A percentile compares a stretch with the other conserved stretches of the same genome.
Conservation (phyloP, 2,113 vertebrate genomes). For the Cacatua alba region DNA sequence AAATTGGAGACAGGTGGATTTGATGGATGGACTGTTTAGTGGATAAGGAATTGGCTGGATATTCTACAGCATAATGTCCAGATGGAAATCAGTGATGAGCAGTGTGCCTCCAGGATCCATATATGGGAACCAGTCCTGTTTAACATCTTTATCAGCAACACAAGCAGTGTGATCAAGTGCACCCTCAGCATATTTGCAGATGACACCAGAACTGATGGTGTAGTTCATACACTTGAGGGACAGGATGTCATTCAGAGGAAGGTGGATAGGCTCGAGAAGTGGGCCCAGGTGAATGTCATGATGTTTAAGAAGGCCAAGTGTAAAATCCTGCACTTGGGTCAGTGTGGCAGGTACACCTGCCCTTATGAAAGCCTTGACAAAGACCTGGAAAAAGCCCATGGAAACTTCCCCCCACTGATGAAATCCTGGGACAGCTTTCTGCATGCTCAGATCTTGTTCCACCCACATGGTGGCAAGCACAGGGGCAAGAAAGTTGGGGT, state of each 20-base stretch:
- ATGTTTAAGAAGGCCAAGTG: neutral
- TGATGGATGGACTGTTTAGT: neutral
- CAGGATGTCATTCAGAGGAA: neutral
- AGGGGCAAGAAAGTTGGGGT: neutral
- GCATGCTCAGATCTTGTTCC: neutral
- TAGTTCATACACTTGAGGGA: neutral
- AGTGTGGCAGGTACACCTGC: neutral
- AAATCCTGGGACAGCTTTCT: neutral
- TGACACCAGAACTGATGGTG: neutral
- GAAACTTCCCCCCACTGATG: neutral
- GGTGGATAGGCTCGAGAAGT: neutral
- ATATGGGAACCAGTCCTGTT: neutral
- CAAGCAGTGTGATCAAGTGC: neutral
- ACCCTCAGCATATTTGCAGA: neutral
- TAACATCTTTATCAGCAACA: neutral
- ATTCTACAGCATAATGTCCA: neutral
- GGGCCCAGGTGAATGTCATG: neutral
- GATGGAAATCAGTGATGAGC: neutral
- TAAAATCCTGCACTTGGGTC: neutral
- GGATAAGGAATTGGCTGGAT: conserved; percentile 56
- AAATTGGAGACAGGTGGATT: neutral
- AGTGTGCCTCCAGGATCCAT: neutral
- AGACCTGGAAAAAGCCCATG: neutral
- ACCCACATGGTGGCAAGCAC: neutral
- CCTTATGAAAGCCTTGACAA: neutral